These are phyloP conservation scores for Cuculus canorus DNA, from an alignment of 2,797 vertebrate species.

Conservation along the genomic window DNA sequence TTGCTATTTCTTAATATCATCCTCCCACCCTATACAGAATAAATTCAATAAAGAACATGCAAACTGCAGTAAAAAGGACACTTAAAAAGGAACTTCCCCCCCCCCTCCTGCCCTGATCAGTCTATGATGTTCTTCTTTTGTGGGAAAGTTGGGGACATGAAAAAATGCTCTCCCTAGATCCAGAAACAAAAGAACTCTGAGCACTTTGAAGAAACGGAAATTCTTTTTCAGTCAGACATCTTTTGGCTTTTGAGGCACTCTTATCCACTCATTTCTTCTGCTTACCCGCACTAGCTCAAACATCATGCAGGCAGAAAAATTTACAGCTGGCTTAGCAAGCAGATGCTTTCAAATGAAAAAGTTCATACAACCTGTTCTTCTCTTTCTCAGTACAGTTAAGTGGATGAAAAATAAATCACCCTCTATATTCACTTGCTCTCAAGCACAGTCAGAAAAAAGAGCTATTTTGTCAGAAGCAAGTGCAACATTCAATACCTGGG, in stretches of 20 bases:
- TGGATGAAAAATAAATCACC: neutral
- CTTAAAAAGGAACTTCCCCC: neutral
- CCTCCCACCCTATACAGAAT: neutral
- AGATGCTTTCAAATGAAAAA: neutral
- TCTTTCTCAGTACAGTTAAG: neutral
- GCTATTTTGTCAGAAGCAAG: neutral
- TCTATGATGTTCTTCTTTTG: neutral
- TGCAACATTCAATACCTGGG: neutral
- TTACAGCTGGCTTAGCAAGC: neutral
- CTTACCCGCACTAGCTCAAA: neutral
- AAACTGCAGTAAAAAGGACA: neutral
- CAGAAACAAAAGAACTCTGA: neutral
- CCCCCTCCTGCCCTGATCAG: rapidly evolving
- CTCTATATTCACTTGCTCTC: neutral
- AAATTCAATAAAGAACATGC: neutral
- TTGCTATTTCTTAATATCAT: neutral
- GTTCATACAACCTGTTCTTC: neutral
- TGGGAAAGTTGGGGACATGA: neutral
- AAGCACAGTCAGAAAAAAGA: neutral
- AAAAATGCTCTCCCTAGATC: neutral
- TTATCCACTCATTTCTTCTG: neutral
- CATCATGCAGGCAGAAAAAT: neutral
- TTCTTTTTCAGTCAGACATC: neutral
- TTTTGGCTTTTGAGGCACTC: neutral
- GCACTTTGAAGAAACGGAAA: neutral